phyloP scores from a whole-genome alignment of 2,888 invertebrate species.

The Catocala sponsa region DNA sequence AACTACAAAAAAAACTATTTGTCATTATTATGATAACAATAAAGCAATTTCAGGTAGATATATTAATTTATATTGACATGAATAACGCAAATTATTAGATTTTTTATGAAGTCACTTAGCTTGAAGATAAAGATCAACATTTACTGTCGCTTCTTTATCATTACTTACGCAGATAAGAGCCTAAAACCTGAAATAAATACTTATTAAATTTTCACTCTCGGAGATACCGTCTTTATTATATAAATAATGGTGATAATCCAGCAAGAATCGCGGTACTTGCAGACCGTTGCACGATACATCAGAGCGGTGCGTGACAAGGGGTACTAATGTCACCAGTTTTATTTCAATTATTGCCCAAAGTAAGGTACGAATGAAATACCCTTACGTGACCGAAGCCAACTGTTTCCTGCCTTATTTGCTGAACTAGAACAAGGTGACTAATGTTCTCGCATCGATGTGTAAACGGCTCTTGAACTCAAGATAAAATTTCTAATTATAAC shows the following conservation, averaged over 20 bases:
- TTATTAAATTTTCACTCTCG: background rate
- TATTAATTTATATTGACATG: too few species aligned
- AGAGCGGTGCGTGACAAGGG: conserved; percentile 65
- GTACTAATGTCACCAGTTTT: conserved; percentile 70
- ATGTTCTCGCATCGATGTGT: conserved; percentile 46
- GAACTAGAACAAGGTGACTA: conserved; percentile 46
- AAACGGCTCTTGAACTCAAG: conserved; percentile 48
- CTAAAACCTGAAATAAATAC: background rate
- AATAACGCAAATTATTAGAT: too few species aligned
- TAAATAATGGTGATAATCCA: conserved; percentile 33
- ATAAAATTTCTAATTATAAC: conserved; percentile 51
- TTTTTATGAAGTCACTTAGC: too few species aligned
- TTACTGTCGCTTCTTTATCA: too few species aligned
- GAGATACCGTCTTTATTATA: conserved; percentile 15
- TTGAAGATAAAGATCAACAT: too few species aligned
- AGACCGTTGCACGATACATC: conserved; percentile 52
- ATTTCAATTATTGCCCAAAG: conserved; percentile 72
- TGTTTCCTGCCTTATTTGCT: conserved; percentile 44
- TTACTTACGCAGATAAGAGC: background rate
- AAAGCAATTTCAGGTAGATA: too few species aligned
- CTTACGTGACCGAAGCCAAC: conserved; percentile 57
- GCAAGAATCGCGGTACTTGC: conserved; percentile 19
- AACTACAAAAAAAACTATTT: too few species aligned
- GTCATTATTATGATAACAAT: too few species aligned
- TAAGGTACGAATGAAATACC: conserved; percentile 53